Percentiles rank a stretch among this genome's conserved stretches.
Conservation (phyloP, 2,797 vertebrate species). For the Helarctos malayanus region DNA sequence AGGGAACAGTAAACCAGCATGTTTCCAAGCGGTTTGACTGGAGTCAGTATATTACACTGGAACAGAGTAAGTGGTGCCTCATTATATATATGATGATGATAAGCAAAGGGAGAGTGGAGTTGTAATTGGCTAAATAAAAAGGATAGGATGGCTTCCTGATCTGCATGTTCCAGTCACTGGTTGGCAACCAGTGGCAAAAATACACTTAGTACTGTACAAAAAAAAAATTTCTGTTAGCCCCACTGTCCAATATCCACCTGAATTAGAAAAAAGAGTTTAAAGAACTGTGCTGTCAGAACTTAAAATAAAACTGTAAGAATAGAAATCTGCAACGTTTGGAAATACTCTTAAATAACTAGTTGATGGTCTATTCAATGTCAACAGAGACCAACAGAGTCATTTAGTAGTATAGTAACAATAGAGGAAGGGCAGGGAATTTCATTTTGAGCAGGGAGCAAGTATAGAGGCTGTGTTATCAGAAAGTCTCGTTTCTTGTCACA, state of each 20-base stretch:
- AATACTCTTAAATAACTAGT: not conserved
- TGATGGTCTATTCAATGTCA: not conserved
- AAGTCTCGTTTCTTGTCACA: not conserved
- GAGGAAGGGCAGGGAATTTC: not conserved
- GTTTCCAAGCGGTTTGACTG: constrained; percentile 56
- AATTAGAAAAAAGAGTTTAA: not conserved
- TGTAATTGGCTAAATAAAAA: constrained; percentile 57
- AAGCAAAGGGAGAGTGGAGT: not conserved
- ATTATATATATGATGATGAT: constrained; percentile 45
- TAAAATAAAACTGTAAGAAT: constrained; percentile 5
- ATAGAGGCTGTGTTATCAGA: not conserved
- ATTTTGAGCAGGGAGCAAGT: not conserved
- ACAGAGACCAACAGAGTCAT: not conserved
- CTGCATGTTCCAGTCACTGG: not conserved
- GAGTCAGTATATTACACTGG: not conserved
- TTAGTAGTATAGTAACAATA: not conserved
- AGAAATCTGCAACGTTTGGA: constrained; percentile 1
- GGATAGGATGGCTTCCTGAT: constrained; percentile 49
- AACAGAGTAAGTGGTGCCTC: constrained; percentile 63
- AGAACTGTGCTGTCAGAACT: not conserved
- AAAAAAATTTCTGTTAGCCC: not conserved
- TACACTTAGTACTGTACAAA: not conserved
- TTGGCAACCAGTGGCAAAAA: constrained; percentile 45
- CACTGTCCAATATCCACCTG: not conserved
- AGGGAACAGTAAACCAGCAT: not conserved